Base-by-base conservation (phyloP, 2,888 invertebrate species). In the Unio pictorum region DNA sequence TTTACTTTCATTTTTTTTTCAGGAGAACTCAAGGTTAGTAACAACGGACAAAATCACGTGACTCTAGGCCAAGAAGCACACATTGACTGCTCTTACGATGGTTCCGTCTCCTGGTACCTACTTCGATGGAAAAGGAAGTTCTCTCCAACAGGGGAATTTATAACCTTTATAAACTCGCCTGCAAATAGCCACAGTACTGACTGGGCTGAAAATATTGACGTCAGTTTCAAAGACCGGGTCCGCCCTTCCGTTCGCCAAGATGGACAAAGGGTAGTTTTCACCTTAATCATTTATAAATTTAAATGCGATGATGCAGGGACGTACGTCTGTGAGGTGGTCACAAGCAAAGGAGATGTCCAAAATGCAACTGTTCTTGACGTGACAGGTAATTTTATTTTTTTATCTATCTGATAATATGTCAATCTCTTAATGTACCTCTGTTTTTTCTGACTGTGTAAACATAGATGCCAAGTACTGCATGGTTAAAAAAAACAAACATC, bases 281-380 rank as follows among this genome's bases (percentile, higher is more conserved):
- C 68, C 57, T n/a, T 74, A n/a, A 26, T 55, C 18, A 66, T 74
- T 7, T 61, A 72, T 30, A 69, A 63, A 11, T 74, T 74, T 60
- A 54, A 20, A 6, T 74, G 74, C 55, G n/a, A 54, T 4, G 74
- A 74, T 63, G 68, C 57, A 11, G 74, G 74, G 3, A 23, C 55
- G 11, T 74, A 69, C 57, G 30, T 61, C 28, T 74, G 74, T 66
- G 57, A 72, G 28, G 65, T 68, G 3, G 66, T 66, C 30, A 69
- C 72, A 4, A 54, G 60, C 28, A 64, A 26, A 45, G 65, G 65
- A 30, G 28, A 20, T 26, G 28, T 69, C 18, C 23, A 11, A 8
- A 63, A 68, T 54, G 63, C 15, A 18, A 67, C 74, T 55, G 64
- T 28, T 0, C 55, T 74, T 11, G 30, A 60, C 28, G 68, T 71